Evolutionary conservation across 2,113 vertebrate species (phyloP), one percentile per base, ranked within the genome.

Genomic region (Andinoacara biseriatus): DNA sequence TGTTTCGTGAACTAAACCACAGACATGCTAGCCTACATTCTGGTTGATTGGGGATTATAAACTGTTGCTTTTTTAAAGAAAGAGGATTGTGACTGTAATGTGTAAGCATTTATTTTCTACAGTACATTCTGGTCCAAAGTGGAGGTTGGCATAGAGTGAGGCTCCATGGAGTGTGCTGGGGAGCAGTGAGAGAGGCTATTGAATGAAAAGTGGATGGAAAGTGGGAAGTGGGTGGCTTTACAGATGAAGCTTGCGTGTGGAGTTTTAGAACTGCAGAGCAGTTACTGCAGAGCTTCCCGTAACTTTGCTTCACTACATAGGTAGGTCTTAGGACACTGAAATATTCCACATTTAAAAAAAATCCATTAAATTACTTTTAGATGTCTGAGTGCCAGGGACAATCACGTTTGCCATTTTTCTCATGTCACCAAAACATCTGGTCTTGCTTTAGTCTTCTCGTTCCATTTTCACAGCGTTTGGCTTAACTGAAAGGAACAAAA

Each of bases 181-280:
- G 81, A 85, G 80, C 52, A 49, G 69, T 67, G 63, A 82, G 87
- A 74, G 56, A 74, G 65, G 72, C 84, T 88, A 58, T 40, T 82
- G 89, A 91, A 84, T 35, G 9, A 52, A 86, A 84, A 81, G 88
- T 83, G 87, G 86, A 72, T 74, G 80, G 78, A 89, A 84, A 92
- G 83, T 80, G 85, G 74, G 35, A 79, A 87, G 90, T 91, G 90
- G 87, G 91, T n/a, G 87, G 84, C 57, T 90, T 80, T 82, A 33
- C 60, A 46, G 54, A 85, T 74, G 81, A 83, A 82, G 60, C 49
- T 2, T 78, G 75, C 59, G 65, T 74, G 74, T 54, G 22, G 76
- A 74, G 61, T 82, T 92, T 87, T 58, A 74, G 43, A 43, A 59
- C 76, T 56, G 78, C 14, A 15, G 63, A 88, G 56, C n/a, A n/a